These are phyloP conservation scores for Leucoraja erinaceus DNA, from an alignment of 2,113 vertebrate genomes.

Conservation along the genomic window DNA sequence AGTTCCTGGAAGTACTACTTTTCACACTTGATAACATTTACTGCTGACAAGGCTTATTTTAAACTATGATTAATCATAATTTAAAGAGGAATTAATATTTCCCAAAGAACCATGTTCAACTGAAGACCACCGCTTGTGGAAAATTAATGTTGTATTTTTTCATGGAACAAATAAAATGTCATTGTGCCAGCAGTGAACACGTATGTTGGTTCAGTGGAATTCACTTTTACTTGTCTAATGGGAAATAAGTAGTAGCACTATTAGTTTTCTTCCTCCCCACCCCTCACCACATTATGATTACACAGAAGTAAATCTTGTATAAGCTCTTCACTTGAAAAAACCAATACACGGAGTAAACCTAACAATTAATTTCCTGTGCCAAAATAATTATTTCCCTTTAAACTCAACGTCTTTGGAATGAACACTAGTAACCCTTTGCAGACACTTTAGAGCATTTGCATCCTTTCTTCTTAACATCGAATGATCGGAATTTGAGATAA, in stretches of 20 bases:
- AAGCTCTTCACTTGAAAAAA: background rate
- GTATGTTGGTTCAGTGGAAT: background rate
- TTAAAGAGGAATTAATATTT: background rate
- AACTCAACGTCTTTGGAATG: no score
- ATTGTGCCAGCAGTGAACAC: background rate
- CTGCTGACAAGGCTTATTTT: slow-evolving; percentile 11
- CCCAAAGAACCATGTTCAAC: background rate
- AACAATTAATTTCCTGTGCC: background rate
- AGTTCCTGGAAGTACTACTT: background rate
- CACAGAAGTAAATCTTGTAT: background rate
- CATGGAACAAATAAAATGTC: slow-evolving; percentile 8
- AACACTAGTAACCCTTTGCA: no score
- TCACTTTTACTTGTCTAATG: slow-evolving; percentile 11
- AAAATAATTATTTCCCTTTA: no score
- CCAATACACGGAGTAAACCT: background rate
- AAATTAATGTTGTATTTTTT: slow-evolving; percentile 32
- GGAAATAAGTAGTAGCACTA: background rate
- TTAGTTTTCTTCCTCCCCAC: background rate
- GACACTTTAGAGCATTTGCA: no score
- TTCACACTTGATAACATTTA: slow-evolving; percentile 33
- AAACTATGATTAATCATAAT: background rate
- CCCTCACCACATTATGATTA: background rate
- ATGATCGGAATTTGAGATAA: no score
- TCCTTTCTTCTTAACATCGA: no score
- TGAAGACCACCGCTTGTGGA: background rate